These are phyloP conservation scores for Platyrinchus mystaceus DNA, from an alignment of 2,797 vertebrate genomes.

Conservation along the genomic window DNA sequence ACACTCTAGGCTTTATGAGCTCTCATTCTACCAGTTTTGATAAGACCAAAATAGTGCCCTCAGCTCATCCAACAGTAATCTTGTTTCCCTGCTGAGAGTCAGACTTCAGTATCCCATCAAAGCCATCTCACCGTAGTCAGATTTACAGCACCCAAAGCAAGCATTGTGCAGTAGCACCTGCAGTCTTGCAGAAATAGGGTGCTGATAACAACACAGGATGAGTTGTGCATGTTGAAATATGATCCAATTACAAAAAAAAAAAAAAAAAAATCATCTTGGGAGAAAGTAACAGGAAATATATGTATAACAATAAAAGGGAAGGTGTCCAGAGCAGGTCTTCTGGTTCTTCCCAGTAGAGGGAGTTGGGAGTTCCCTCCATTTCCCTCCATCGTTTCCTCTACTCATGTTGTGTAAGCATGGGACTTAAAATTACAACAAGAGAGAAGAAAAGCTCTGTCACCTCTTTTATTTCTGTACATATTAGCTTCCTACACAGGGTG, in stretches of 20 bases:
- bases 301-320: background rate
- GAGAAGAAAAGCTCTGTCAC: background rate
- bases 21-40: background rate
- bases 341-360: conserved; percentile 22
- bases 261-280: background rate
- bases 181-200: background rate
- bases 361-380: conserved; percentile 19
- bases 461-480: background rate
- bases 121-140: background rate
- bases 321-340: background rate
- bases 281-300: background rate
- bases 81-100: background rate
- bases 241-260: background rate
- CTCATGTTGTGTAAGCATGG: background rate
- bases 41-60: background rate
- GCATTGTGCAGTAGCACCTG: background rate
- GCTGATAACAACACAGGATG: background rate
- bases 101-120: background rate
- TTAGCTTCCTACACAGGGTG: background rate
- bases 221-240: background rate
- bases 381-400: background rate
- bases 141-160: background rate
- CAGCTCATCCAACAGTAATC: background rate
- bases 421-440: background rate
- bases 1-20: background rate